Evolutionary conservation across 2,113 vertebrate species (phyloP), one percentile per base, ranked within the genome.

Genomic region (Bubo scandiacus): DNA sequence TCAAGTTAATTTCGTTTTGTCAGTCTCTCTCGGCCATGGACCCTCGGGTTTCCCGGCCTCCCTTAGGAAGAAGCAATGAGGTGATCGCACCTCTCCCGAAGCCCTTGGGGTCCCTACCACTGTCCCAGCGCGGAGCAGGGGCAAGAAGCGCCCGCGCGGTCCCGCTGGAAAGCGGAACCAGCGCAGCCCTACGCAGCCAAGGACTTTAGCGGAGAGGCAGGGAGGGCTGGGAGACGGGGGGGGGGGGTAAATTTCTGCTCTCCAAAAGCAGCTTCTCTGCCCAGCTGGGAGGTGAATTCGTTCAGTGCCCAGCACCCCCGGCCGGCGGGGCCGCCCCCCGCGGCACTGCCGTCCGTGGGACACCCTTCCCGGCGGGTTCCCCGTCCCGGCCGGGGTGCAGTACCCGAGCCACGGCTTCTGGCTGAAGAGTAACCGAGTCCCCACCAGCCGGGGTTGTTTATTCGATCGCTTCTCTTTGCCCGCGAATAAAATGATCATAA

Each of bases 161-260:
- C 36, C 26, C 12, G 2, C 0, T 2, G 55, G 32, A 26, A 27
- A 70, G 18, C 3, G 6, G 19, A 62, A 45, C 52, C n/a, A 15
- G n/a, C 1, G 15, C 51, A 68, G 32, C 32, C 14, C 4, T 21
- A 36, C 5, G 18, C 79, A 15, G 51, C 15, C 10, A 11, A 15
- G 12, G 1, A 4, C 12, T 23, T 16, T 58, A 6, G 43, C 0
- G 2, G 22, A 38, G 26, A 16, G n/a, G 21, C 6, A 5, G 30
- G n/a, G 16, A 18, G 16, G 11, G 16, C 12, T 29, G 83, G 8
- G 34, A 25, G 5, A 5, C 2, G 7, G 25, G 11, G 12, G 8
- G 12, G 8, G 0, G 12, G 0, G 12, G 5, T 16, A 18, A 14
- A 47, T 40, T 67, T 42, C 40, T 52, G 7, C 2, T 9, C 15